These are phyloP conservation scores for Pandemis corylana DNA, from an alignment of 2,888 invertebrate genomes.

Conservation along the genomic window DNA sequence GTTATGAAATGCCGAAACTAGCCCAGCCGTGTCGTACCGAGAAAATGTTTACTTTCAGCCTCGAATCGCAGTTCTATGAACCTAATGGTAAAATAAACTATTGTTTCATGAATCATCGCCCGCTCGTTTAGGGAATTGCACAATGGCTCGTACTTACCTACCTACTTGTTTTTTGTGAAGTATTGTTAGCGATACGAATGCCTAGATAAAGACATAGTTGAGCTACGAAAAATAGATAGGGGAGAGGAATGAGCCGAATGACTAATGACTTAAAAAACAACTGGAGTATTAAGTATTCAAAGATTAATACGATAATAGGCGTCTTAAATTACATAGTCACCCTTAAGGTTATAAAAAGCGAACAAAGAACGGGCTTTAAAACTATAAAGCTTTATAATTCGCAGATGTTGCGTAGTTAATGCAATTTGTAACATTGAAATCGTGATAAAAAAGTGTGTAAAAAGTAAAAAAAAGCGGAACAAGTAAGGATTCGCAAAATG, in stretches of 20 bases:
- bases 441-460: slow-evolving; percentile 41
- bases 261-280: slow-evolving; percentile 15
- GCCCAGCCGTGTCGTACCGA: slow-evolving; percentile 59
- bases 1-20: slow-evolving; percentile 44
- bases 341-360: not conserved
- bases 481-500: slow-evolving; percentile 65
- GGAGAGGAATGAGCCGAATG: slow-evolving; percentile 29
- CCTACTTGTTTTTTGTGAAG: slow-evolving; percentile 34
- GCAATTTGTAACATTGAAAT: slow-evolving; percentile 40
- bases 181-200: slow-evolving; percentile 35
- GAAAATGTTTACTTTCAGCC: slow-evolving; percentile 69
- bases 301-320: slow-evolving; percentile 24
- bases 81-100: slow-evolving; percentile 62
- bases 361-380: slow-evolving; percentile 12
- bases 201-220: slow-evolving; percentile 38
- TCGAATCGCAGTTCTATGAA: slow-evolving; percentile 64
- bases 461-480: slow-evolving; percentile 56
- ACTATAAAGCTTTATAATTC: slow-evolving; percentile 23
- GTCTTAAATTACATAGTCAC: slow-evolving; percentile 27
- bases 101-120: slow-evolving; percentile 52
- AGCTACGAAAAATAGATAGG: slow-evolving; percentile 31
- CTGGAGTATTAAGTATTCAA: not conserved
- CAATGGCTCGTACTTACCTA: slow-evolving; percentile 38
- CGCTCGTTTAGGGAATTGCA: slow-evolving; percentile 48
- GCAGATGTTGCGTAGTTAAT: slow-evolving; percentile 39